Conservation (phyloP, 1,140 invertebrate genomes). For the Ceratina calcarata region DNA sequence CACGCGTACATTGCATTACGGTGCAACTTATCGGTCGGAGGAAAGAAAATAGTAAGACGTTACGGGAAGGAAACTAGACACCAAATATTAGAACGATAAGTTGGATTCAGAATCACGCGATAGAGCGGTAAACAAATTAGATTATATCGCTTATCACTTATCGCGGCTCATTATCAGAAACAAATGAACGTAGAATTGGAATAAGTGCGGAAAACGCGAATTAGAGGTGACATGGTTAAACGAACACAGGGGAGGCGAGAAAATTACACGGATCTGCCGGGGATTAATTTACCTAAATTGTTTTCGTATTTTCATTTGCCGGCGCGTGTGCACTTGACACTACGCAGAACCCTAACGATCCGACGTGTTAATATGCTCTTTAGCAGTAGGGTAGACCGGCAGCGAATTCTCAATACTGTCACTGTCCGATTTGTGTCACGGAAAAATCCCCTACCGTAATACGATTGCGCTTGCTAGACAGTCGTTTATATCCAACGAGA, state of each 20-base stretch:
- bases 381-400: slow-evolving; percentile 47
- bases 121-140: no score
- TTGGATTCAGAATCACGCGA: no score
- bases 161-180: no score
- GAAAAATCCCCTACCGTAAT: not conserved
- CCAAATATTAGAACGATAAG: no score
- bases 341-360: slow-evolving; percentile 59
- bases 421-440: slow-evolving; percentile 27
- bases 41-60: no score
- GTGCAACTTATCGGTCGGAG: no score
- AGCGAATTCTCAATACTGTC: slow-evolving; percentile 11
- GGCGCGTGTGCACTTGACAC: slow-evolving; percentile 57
- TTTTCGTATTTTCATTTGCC: slow-evolving; percentile 53
- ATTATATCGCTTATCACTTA: no score
- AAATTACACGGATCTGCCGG: slow-evolving; percentile 53
- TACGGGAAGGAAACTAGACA: no score
- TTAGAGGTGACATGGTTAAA: slow-evolving; percentile 8
- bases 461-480: not conserved
- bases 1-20: not conserved
- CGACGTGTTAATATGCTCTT: slow-evolving; percentile 61
- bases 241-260: slow-evolving; percentile 42
- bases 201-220: not conserved
- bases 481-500: not conserved
- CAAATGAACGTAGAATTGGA: no score
- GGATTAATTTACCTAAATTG: slow-evolving; percentile 59